Conservation (phyloP, 2,113 vertebrate species). For the Melozone crissalis region DNA sequence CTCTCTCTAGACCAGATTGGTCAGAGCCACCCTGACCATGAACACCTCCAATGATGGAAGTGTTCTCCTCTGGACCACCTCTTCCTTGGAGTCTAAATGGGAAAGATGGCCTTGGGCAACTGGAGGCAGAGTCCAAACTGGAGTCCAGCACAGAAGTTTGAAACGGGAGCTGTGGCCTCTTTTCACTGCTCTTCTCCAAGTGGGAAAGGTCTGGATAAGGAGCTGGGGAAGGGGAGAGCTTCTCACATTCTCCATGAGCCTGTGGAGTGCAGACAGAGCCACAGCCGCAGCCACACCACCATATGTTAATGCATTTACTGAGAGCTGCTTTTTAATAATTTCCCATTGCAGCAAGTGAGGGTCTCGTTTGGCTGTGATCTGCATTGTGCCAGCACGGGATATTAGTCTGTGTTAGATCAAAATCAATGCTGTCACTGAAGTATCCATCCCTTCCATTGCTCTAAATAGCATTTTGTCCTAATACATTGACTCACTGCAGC, state of each 20-base stretch:
- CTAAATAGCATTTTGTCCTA: constrained; percentile 57
- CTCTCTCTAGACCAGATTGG: background rate
- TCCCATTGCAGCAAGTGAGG: background rate
- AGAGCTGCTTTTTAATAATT: constrained; percentile 11
- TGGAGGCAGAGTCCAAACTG: background rate
- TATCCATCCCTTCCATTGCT: constrained; percentile 42
- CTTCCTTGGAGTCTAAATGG: background rate
- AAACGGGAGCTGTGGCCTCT: background rate
- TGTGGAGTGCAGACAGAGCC: background rate
- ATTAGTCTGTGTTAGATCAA: constrained; percentile 30
- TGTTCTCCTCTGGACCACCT: background rate
- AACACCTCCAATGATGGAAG: background rate
- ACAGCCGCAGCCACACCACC: background rate
- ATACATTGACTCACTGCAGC: constrained; percentile 40
- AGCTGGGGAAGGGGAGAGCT: background rate
- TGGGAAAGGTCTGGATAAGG: background rate
- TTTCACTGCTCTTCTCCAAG: background rate
- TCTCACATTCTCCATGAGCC: background rate
- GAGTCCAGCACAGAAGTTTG: background rate
- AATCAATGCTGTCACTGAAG: constrained; percentile 44
- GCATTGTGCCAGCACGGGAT: background rate
- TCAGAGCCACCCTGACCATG: background rate
- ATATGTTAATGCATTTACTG: background rate
- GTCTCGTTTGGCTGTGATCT: constrained; percentile 29
- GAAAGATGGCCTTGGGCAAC: background rate